phyloP scores from a whole-genome alignment of 1,140 invertebrate genomes.

The Acromyrmex echinatior region DNA sequence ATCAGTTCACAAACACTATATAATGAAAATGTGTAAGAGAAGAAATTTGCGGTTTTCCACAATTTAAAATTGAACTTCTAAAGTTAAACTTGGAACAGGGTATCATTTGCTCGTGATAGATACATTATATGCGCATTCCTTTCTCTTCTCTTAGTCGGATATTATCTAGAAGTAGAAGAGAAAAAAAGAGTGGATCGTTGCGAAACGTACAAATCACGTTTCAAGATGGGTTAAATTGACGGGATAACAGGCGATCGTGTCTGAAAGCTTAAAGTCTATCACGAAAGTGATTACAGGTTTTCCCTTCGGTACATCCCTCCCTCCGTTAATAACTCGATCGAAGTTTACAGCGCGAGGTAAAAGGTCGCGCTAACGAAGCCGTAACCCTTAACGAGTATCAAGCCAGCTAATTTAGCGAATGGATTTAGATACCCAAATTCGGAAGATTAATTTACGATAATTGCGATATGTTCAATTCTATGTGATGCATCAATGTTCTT shows the following conservation, averaged over 20 bases:
- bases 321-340: constrained; percentile 74
- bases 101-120: constrained; percentile 43
- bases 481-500: not conserved
- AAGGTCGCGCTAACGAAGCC: constrained; percentile 73
- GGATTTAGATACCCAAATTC: constrained; percentile 38
- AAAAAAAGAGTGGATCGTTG: constrained; percentile 36
- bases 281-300: constrained; percentile 74
- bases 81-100: not conserved
- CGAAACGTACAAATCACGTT: constrained; percentile 64
- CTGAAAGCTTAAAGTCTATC: constrained; percentile 75
- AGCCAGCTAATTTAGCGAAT: constrained; percentile 58
- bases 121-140: constrained; percentile 6
- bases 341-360: constrained; percentile 65
- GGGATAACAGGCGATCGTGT: constrained; percentile 72
- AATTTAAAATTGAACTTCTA: not conserved
- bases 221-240: constrained; percentile 74
- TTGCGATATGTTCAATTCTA: not conserved
- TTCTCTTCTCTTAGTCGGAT: constrained; percentile 5
- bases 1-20: too few species aligned
- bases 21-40: too few species aligned
- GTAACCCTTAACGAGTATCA: constrained; percentile 68
- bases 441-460: constrained; percentile 23
- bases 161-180: not conserved
- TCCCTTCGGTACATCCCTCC: constrained; percentile 31
- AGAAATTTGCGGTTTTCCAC: too few species aligned